Conservation (phyloP, 2,797 vertebrate species). For the Chromis chromis region DNA sequence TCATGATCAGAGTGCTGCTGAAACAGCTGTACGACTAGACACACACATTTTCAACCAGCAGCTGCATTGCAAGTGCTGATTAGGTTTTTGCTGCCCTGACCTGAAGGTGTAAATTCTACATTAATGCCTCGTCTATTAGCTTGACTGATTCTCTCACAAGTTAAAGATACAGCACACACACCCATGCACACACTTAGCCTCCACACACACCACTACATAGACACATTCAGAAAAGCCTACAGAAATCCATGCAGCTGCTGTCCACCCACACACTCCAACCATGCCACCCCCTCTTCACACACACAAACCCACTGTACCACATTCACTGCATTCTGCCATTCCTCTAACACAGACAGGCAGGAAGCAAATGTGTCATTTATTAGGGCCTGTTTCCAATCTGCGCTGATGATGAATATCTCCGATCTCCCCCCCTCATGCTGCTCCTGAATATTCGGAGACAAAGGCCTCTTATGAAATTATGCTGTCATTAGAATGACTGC, state of each 20-base stretch:
- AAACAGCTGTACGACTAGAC: background rate
- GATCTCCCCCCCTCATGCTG: constrained; percentile 55
- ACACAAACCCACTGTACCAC: constrained; percentile 49
- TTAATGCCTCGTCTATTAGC: constrained; percentile 79
- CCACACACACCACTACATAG: constrained; percentile 20
- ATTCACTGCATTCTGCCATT: constrained; percentile 71
- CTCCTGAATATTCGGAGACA: constrained; percentile 74
- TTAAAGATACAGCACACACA: constrained; percentile 4
- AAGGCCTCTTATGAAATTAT: constrained; percentile 80
- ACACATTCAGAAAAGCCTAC: constrained; percentile 51
- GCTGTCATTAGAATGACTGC: constrained; percentile 74
- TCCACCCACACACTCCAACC: constrained; percentile 68
- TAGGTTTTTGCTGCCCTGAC: constrained; percentile 78
- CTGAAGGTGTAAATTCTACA: constrained; percentile 83
- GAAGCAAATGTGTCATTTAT: constrained; percentile 81
- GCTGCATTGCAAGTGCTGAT: constrained; percentile 59
- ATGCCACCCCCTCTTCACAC: constrained; percentile 49
- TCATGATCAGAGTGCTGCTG: constrained; percentile 2
- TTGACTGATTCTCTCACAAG: constrained; percentile 59
- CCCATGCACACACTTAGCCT: constrained; percentile 7
- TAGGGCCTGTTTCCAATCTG: constrained; percentile 76
- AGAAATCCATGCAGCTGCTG: constrained; percentile 73
- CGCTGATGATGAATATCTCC: constrained; percentile 70
- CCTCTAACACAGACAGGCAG: constrained; percentile 66
- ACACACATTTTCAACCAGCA: constrained; percentile 40